Evolutionary conservation across 1,140 invertebrate genomes (phyloP), one percentile per base, ranked within the genome.

Genomic region (Drosophila repleta): DNA sequence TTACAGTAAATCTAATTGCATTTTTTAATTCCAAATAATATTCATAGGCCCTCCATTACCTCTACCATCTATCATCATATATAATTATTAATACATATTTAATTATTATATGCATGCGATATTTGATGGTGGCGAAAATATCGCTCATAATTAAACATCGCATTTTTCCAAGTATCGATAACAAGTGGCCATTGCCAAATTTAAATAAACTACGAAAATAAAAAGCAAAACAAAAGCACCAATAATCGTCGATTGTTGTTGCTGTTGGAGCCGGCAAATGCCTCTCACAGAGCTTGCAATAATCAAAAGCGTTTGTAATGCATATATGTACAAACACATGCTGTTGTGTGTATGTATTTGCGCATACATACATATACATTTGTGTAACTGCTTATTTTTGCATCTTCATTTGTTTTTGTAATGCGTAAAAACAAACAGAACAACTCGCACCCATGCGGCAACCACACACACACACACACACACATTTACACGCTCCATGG

Each of bases 331-430:
- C n/a, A n/a, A 1, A 53, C 45, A 58, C 7, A 61, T 35, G 11
- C 24, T 13, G 24, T 15, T 20, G 15, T 51, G 21, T 52, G 21
- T 24, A 24, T 24, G 21, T 24, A 24, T 24, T 24, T 24, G 21
- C 21, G 21, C 32, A 35, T 35, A 11, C 10, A 35, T 13, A 35
- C 10, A 13, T 13, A 35, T 13, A 13, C 11, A 13, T 45, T 10
- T 56, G 17, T 51, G 51, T 48, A 71, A 35, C 49, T 58, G 32
- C 49, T 56, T 65, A 57, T 51, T 66, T 72, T 67, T 63, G 52
- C 53, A 55, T 43, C 18, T 17, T 64, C 51, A 29, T 56, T 32
- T 21, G 32, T 48, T 74, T 67, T 76, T 76, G 77, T 81, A 73
- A 46, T 46, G 8, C 45, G 45, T 21, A 46, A 46, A 46, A 46